Evolutionary conservation across 2,113 vertebrate genomes (phyloP), one percentile per base, ranked within the genome.

Genomic region (Harpagus bidentatus): DNA sequence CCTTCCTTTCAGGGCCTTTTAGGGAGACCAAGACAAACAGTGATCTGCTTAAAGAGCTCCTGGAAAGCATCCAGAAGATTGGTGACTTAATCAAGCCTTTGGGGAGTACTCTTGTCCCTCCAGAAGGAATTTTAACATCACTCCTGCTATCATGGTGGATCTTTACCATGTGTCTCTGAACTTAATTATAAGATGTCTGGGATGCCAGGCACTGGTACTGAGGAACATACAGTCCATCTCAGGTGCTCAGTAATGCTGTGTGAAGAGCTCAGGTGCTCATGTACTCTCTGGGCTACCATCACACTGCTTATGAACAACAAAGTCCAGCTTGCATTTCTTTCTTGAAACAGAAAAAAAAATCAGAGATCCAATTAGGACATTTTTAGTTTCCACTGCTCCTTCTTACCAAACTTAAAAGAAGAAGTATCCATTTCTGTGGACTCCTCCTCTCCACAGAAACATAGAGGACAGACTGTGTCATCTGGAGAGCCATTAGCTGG

Each of bases 91-190:
- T 12, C 0, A 0, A 88, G 23, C 22, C 32, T 86, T 76, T 53
- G 16, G 25, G 70, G 70, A 88, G 31, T 50, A 55, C 0, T 0
- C 7, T 16, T 1, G 0, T 19, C 34, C 13, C 36, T 69, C 19
- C 19, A 77, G 10, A 69, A 69, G 13, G 31, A 47, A 67, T 61
- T 79, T 34, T n/a, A 77, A 34, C 32, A 72, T 79, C 21, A 13
- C 53, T 72, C 58, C 25, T 72, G 38, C 38, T 34, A 3, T n/a
- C 29, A 18, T 0, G 5, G 25, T 38, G 8, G 9, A n/a, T 63
- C 47, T 62, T 52, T 48, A 69, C 26, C 4, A 9, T 16, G 16
- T 23, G 10, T 34, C 34, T 32, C 47, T 66, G 25, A 86, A 48
- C 19, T 78, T 61, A 66, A 50, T 45, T 63, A 52, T 1, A 13